These are phyloP conservation scores for Oreortyx pictus DNA, from an alignment of 2,797 vertebrate genomes.

Conservation along the genomic window DNA sequence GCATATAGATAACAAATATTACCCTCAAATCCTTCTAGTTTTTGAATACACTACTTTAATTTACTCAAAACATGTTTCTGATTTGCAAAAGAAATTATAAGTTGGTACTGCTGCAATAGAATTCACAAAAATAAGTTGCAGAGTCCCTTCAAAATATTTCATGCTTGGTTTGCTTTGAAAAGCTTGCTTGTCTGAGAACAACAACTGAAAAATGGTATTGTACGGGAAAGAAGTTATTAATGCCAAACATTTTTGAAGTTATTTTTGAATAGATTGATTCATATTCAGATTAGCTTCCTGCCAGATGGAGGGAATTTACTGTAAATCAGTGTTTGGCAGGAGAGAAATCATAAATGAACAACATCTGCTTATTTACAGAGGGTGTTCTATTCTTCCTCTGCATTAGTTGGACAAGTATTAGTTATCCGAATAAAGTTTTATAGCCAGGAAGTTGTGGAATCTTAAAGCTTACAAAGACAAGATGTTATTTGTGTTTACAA, in stretches of 20 bases:
- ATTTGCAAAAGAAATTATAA: slow-evolving; percentile 20
- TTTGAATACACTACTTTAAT: slow-evolving; percentile 19
- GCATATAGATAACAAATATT: slow-evolving; percentile 3
- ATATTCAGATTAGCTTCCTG: slow-evolving; percentile 83
- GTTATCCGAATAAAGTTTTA: slow-evolving; percentile 51
- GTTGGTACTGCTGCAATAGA: neutral
- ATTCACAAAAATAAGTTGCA: slow-evolving; percentile 32
- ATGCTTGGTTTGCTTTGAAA: slow-evolving; percentile 69
- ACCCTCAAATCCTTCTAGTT: neutral
- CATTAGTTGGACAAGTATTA: slow-evolving; percentile 34
- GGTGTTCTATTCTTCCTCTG: slow-evolving; percentile 13
- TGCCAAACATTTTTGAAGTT: slow-evolving; percentile 77
- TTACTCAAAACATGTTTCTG: slow-evolving; percentile 47
- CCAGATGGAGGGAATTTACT: slow-evolving; percentile 82
- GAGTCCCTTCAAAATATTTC: slow-evolving; percentile 63
- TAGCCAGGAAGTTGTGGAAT: neutral
- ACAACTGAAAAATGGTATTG: slow-evolving; percentile 70
- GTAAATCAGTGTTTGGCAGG: slow-evolving; percentile 79
- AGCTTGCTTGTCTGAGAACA: slow-evolving; percentile 63
- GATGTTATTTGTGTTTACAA: neutral
- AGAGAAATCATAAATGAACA: slow-evolving; percentile 71
- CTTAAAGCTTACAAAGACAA: neutral
- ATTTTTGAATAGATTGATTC: slow-evolving; percentile 81
- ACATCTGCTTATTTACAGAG: slow-evolving; percentile 74
- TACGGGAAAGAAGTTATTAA: slow-evolving; percentile 73